Percentiles rank a stretch among this genome's conserved stretches.
Conservation (phyloP, 1,140 invertebrate genomes). For the Meteorus sp. region DNA sequence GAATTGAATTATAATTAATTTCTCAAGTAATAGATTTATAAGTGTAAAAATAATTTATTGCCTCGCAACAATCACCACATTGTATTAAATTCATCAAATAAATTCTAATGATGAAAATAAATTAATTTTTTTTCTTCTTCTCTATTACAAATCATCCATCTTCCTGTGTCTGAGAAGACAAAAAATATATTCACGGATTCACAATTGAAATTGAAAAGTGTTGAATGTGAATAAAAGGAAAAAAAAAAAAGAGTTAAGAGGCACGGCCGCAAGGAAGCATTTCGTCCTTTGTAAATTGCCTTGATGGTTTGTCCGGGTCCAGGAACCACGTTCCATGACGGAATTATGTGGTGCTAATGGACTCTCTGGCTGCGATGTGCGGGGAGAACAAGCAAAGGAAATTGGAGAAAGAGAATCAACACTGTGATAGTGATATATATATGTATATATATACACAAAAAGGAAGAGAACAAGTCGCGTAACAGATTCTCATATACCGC, state of each 20-base stretch:
- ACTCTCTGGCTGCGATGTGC: background rate
- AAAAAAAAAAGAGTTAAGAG: constrained; percentile 4
- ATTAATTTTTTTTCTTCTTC: no score
- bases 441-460: no score
- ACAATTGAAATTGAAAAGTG: no score
- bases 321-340: constrained; percentile 22
- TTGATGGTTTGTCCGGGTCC: constrained; percentile 18
- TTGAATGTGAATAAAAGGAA: background rate
- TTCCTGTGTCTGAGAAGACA: no score
- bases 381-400: constrained; percentile 25
- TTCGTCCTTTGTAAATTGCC: constrained; percentile 17
- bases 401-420: constrained; percentile 29
- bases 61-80: no score
- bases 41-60: no score
- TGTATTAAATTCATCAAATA: no score
- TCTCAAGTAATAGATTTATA: no score
- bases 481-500: constrained; percentile 9
- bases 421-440: constrained; percentile 26
- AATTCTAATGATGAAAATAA: no score
- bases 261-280: background rate
- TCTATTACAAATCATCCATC: no score
- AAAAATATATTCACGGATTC: no score
- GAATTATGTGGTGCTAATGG: constrained; percentile 29
- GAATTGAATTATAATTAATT: no score
- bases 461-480: constrained; percentile 1